Evolutionary conservation across 2,888 invertebrate genomes (phyloP).

Genomic region (Calameuta pallipes): DNA sequence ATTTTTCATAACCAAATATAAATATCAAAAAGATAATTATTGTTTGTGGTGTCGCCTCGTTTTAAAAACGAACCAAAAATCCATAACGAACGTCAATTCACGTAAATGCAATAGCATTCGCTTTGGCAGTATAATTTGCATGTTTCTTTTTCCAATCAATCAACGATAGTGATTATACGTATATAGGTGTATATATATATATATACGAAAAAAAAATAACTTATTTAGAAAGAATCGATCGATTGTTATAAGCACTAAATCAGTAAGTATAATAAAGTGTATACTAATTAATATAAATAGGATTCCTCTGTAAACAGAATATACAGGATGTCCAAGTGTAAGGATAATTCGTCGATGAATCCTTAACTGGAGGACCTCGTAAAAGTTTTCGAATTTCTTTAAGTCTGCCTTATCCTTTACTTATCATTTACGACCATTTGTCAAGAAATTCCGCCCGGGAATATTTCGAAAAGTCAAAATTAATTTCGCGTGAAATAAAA

Average conservation of each 20-base stretch:
- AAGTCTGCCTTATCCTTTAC: too few species aligned
- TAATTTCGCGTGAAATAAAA: too few species aligned
- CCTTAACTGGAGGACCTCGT: conserved; percentile 32
- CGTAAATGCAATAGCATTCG: conserved; percentile 56
- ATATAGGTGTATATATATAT: neutral
- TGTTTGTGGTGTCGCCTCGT: conserved; percentile 25
- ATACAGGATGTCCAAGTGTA: conserved; percentile 29
- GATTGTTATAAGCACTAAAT: conserved; percentile 32
- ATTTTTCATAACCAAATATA: conserved; percentile 34
- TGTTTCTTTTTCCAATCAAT: neutral
- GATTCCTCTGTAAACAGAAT: conserved; percentile 25
- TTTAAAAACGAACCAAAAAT: conserved; percentile 32
- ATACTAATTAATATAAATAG: conserved; percentile 43
- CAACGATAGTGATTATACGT: neutral
- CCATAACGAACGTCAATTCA: conserved; percentile 43
- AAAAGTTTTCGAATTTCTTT: conserved; percentile 10
- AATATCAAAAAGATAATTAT: conserved; percentile 45
- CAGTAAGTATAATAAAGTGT: conserved; percentile 30
- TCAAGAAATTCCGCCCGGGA: too few species aligned
- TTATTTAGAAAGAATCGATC: neutral
- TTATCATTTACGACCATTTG: too few species aligned
- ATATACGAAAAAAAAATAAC: too few species aligned
- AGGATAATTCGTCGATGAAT: conserved; percentile 5
- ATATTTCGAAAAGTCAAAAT: too few species aligned
- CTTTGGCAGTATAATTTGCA: conserved; percentile 58